Percentiles rank a stretch among this genome's conserved stretches.
Evolutionary conservation across 2,888 invertebrate species (phyloP).

Genomic region (Temnothorax ravouxi): DNA sequence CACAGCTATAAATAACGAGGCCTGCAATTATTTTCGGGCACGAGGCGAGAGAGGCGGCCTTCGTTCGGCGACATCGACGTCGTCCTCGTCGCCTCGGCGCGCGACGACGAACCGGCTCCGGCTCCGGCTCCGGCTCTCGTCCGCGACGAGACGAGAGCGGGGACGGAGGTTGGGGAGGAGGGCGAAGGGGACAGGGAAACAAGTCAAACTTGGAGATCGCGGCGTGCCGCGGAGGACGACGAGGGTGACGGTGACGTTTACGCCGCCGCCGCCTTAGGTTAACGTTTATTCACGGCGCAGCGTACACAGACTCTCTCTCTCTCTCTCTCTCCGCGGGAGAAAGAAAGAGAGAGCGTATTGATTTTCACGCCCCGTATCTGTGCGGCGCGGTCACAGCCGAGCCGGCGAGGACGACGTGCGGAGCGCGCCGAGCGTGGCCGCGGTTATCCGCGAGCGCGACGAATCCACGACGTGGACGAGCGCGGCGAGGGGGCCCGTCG

Average conservation of each 20-base stretch:
- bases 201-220: neutral
- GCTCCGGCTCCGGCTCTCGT: too few species aligned
- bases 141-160: neutral
- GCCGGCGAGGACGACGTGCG: constrained; percentile 56
- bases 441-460: constrained; percentile 22
- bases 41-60: constrained; percentile 58
- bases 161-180: neutral
- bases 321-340: constrained; percentile 60
- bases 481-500: constrained; percentile 48
- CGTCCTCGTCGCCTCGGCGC: neutral
- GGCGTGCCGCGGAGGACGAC: constrained; percentile 2
- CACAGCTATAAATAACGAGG: constrained; percentile 83
- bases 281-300: constrained; percentile 79
- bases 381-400: constrained; percentile 71
- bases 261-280: constrained; percentile 78
- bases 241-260: constrained; percentile 6
- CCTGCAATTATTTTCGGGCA: constrained; percentile 82
- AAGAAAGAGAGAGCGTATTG: constrained; percentile 81
- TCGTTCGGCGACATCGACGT: constrained; percentile 32
- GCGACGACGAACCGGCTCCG: constrained; percentile 34
- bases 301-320: constrained; percentile 66
- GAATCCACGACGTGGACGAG: constrained; percentile 34
- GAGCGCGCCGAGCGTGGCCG: constrained; percentile 2
- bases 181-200: constrained; percentile 12
- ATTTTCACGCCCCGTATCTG: constrained; percentile 84